These are phyloP conservation scores for Gymnocypris eckloni DNA, from an alignment of 2,797 vertebrate species.

Conservation along the genomic window DNA sequence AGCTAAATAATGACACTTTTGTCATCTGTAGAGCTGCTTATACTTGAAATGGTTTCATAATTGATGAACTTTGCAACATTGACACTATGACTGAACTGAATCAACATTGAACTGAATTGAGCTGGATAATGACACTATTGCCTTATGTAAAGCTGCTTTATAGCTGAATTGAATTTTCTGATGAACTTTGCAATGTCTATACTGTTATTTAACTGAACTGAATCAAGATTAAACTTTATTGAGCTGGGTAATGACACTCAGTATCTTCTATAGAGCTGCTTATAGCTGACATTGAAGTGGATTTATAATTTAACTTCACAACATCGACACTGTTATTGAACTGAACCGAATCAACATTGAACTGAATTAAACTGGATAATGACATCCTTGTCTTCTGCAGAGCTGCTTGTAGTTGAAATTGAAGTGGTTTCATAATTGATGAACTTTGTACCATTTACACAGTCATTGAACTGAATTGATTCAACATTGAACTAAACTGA, in stretches of 20 bases:
- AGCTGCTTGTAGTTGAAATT: no score
- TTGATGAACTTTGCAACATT: not conserved
- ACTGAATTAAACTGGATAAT: no score
- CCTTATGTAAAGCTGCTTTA: not conserved
- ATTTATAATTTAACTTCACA: not conserved
- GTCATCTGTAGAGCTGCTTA: not conserved
- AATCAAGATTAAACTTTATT: not conserved
- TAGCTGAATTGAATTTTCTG: not conserved
- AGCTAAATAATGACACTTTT: not conserved
- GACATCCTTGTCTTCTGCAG: no score
- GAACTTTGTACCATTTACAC: not conserved
- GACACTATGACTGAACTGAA: not conserved
- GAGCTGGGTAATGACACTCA: no score
- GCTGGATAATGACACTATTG: not conserved
- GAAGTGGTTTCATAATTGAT: no score
- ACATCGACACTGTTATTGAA: not conserved
- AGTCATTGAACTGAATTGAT: not conserved
- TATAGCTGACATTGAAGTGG: no score
- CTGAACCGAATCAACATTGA: no score
- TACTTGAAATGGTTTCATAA: not conserved
- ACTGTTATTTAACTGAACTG: not conserved
- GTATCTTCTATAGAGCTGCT: no score
- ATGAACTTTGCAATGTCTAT: not conserved
- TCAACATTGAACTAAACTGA: no score
- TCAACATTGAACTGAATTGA: not conserved